These are phyloP conservation scores for Dynastes grantii DNA, from an alignment of 2,888 invertebrate species.

Conservation along the genomic window DNA sequence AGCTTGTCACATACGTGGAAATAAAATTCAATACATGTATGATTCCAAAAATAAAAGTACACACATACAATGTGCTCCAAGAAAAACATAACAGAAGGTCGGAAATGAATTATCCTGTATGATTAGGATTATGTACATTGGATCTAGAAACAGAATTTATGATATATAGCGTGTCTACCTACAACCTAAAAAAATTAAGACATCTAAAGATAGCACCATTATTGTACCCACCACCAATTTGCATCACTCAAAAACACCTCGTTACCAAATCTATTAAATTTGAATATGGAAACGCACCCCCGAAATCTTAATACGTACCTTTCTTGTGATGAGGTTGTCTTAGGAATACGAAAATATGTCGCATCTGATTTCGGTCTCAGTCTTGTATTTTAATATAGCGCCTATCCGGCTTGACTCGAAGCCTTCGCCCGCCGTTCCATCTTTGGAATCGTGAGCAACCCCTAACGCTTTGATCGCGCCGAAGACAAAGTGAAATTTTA, in stretches of 20 bases:
- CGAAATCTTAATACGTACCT: neutral
- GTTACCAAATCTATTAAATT: neutral
- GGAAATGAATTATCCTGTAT: too few species aligned
- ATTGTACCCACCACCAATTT: too few species aligned
- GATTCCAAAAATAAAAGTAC: too few species aligned
- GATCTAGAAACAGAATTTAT: too few species aligned
- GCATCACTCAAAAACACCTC: neutral
- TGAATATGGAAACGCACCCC: neutral
- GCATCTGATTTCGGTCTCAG: neutral
- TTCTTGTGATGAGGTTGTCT: neutral
- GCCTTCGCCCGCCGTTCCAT: neutral
- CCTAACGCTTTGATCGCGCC: conserved; percentile 63
- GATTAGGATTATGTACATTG: too few species aligned
- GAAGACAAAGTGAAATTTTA: conserved; percentile 68
- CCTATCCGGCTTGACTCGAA: neutral
- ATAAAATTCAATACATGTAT: too few species aligned
- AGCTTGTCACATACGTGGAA: too few species aligned
- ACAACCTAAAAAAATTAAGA: too few species aligned
- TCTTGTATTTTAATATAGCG: conserved; percentile 45
- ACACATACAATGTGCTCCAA: too few species aligned
- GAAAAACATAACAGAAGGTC: too few species aligned
- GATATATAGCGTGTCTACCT: too few species aligned
- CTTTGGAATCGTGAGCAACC: conserved; percentile 51
- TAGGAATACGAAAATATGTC: conserved; percentile 21
- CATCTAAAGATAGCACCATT: too few species aligned